These are phyloP conservation scores for Cherax destructor DNA, from an alignment of 1,140 invertebrate genomes.

Conservation along the genomic window DNA sequence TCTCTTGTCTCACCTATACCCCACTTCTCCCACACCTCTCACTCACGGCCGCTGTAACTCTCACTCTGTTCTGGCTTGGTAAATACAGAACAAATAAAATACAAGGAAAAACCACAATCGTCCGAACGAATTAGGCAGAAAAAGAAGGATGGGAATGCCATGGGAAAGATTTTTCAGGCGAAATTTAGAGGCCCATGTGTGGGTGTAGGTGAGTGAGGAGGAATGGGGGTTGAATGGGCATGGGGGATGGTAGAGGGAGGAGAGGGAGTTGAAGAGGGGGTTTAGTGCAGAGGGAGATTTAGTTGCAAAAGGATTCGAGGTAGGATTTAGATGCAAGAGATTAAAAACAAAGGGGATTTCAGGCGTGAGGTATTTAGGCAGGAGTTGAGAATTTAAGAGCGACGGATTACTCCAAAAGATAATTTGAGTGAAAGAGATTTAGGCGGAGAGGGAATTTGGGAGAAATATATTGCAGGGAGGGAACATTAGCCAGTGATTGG, in stretches of 20 bases:
- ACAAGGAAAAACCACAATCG: slow-evolving; percentile 11
- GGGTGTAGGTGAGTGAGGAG: too few species aligned
- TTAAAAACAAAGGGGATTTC: slow-evolving; percentile 36
- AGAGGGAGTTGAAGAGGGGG: not conserved
- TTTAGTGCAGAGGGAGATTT: slow-evolving; percentile 36
- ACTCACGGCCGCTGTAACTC: not conserved
- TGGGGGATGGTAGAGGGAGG: too few species aligned
- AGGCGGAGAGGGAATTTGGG: slow-evolving; percentile 23
- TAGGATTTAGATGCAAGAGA: slow-evolving; percentile 40
- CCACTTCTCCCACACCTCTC: not conserved
- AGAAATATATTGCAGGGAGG: not conserved
- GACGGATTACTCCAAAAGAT: slow-evolving; percentile 36
- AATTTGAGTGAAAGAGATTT: slow-evolving; percentile 41
- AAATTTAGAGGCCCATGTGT: slow-evolving; percentile 5
- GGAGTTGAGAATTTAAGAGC: slow-evolving; percentile 36
- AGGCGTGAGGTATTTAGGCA: slow-evolving; percentile 33
- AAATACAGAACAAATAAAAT: slow-evolving; percentile 16
- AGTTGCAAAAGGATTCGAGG: slow-evolving; percentile 23
- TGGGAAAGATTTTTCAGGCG: slow-evolving; percentile 8
- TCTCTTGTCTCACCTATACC: too few species aligned
- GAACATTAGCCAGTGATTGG: not conserved
- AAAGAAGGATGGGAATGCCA: not conserved
- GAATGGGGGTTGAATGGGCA: too few species aligned
- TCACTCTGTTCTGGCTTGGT: not conserved
- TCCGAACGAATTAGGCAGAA: slow-evolving; percentile 6